Evolutionary conservation across 2,888 invertebrate species (phyloP).

Genomic region (Gasteruption jaculator): DNA sequence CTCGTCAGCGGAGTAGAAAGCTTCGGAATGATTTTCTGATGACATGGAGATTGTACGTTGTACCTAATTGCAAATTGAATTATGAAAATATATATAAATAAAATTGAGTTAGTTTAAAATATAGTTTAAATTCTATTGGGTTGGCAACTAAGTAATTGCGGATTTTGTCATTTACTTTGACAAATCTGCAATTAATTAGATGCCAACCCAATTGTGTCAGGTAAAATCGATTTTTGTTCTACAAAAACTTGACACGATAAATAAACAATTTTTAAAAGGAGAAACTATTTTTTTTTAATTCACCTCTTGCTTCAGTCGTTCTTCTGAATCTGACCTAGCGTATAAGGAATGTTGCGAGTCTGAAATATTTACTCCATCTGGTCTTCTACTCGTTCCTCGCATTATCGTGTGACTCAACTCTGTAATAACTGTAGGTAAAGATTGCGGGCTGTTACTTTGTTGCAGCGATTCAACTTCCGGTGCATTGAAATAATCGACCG

Average conservation of each 20-base stretch:
- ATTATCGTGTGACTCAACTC: slow-evolving; percentile 34
- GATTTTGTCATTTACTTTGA: no score
- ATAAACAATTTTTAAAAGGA: background rate
- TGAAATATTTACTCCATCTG: slow-evolving; percentile 57
- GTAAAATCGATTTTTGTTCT: background rate
- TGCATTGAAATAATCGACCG: slow-evolving; percentile 68
- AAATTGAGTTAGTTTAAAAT: background rate
- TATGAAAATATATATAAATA: background rate
- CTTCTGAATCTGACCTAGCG: slow-evolving; percentile 59
- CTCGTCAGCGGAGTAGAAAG: slow-evolving; percentile 91
- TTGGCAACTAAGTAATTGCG: no score
- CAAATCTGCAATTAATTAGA: no score
- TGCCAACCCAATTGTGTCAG: no score
- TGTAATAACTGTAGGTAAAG: slow-evolving; percentile 36
- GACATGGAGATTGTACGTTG: slow-evolving; percentile 83
- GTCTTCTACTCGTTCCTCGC: slow-evolving; percentile 53
- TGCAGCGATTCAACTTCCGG: slow-evolving; percentile 39
- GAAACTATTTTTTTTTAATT: slow-evolving; percentile 10
- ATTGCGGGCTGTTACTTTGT: slow-evolving; percentile 40
- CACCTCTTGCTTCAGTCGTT: slow-evolving; percentile 58
- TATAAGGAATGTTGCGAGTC: slow-evolving; percentile 67
- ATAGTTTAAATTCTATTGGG: background rate
- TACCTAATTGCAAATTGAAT: slow-evolving; percentile 50
- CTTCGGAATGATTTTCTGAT: slow-evolving; percentile 86
- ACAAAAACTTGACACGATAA: background rate